Conservation (phyloP, 2,113 vertebrate genomes). For the Pongo abelii region DNA sequence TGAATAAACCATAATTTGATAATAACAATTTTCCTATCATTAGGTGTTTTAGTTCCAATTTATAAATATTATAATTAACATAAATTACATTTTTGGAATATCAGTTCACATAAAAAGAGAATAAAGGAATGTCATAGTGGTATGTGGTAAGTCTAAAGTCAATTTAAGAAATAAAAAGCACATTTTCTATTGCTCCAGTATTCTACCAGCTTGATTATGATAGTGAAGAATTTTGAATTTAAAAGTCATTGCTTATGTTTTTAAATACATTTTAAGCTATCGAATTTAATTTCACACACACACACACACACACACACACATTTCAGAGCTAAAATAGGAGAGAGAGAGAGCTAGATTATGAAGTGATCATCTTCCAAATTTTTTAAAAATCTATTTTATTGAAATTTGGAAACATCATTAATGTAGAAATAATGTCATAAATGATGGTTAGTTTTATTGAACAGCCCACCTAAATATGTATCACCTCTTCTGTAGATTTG, state of each 20-base stretch:
- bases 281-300: not conserved
- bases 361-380: not conserved
- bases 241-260: not conserved
- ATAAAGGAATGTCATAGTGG: not conserved
- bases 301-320: not conserved
- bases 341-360: not conserved
- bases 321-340: not conserved
- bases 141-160: not conserved
- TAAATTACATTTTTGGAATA: not conserved
- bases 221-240: slow-evolving; percentile 1
- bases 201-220: not conserved
- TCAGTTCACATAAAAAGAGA: not conserved
- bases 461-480: not conserved
- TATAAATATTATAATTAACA: not conserved
- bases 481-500: not conserved
- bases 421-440: not conserved
- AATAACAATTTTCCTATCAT: not conserved
- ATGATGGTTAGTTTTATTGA: not conserved
- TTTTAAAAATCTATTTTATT: not conserved
- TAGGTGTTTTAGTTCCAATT: not conserved
- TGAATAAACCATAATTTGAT: not conserved
- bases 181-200: not conserved
- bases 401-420: not conserved
- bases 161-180: not conserved
- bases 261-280: not conserved